Evolutionary conservation across 37 sponge, comb jelly and placozoan species (phyloP).

Genomic region (Hexactinellida sp.): DNA sequence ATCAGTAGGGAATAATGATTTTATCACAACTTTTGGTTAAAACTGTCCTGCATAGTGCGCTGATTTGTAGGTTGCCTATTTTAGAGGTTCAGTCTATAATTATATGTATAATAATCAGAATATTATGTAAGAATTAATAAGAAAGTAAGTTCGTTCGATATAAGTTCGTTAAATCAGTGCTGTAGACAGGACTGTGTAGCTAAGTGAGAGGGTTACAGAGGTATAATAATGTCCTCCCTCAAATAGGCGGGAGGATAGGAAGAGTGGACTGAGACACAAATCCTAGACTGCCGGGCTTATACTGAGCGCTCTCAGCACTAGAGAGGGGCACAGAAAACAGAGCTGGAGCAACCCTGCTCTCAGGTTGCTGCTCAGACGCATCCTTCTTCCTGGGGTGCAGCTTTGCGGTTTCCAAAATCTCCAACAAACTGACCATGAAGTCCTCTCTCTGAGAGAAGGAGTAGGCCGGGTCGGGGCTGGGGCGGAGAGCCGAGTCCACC

Average conservation of each 20-base stretch:
- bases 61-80: no score
- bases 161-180: no score
- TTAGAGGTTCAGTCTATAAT: no score
- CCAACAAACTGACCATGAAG: background rate
- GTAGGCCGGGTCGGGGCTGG: background rate
- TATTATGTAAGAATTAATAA: no score
- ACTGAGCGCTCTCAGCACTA: background rate
- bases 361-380: background rate
- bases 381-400: background rate
- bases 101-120: no score
- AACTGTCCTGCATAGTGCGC: no score
- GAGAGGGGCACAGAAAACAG: background rate
- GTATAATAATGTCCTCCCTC: background rate
- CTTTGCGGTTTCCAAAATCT: background rate
- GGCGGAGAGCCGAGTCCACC: background rate
- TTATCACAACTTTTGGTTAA: no score
- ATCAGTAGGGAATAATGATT: no score
- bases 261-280: background rate
- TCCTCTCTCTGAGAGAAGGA: slow-evolving; percentile 8
- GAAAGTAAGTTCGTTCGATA: no score
- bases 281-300: background rate
- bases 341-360: background rate
- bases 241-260: background rate
- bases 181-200: no score
- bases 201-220: background rate